A percentile compares a stretch with the other conserved stretches of the same genome.
Evolutionary conservation across 2,888 invertebrate species (phyloP).

Genomic region (Microctonus brassicae): DNA sequence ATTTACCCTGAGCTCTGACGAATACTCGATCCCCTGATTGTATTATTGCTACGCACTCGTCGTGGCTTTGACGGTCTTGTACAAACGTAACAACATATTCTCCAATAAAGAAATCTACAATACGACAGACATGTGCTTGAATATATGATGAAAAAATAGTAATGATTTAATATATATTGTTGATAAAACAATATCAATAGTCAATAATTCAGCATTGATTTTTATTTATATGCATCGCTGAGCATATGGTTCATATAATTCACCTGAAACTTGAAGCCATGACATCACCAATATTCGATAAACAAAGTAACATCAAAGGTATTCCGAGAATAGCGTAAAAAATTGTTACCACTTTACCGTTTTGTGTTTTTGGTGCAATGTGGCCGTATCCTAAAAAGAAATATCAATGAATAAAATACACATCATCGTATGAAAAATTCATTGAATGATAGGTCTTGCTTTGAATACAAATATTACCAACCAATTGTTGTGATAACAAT

Average conservation of each 20-base stretch:
- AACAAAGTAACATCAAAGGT: slow-evolving; percentile 93
- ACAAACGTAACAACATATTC: slow-evolving; percentile 91
- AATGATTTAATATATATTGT: neutral
- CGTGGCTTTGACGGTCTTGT: slow-evolving; percentile 81
- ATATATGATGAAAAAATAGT: neutral
- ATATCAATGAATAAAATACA: neutral
- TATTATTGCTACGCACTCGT: slow-evolving; percentile 57
- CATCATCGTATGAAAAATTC: neutral
- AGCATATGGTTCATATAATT: too few species aligned
- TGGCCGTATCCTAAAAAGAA: slow-evolving; percentile 87
- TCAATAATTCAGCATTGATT: neutral
- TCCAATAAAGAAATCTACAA: slow-evolving; percentile 89
- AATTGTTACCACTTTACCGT: slow-evolving; percentile 94
- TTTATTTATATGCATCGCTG: slow-evolving; percentile 6
- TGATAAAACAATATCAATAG: neutral
- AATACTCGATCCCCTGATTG: slow-evolving; percentile 63
- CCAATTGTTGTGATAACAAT: slow-evolving; percentile 97
- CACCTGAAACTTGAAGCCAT: slow-evolving; percentile 92
- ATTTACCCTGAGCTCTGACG: slow-evolving; percentile 61
- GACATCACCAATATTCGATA: slow-evolving; percentile 93
- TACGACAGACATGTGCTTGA: too few species aligned
- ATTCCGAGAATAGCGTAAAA: slow-evolving; percentile 96
- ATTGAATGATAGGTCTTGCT: neutral
- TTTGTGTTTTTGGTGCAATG: slow-evolving; percentile 93
- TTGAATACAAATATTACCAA: slow-evolving; percentile 70